Base-by-base conservation (phyloP, 2,888 invertebrate genomes). In the Linnaemya vulpina region DNA sequence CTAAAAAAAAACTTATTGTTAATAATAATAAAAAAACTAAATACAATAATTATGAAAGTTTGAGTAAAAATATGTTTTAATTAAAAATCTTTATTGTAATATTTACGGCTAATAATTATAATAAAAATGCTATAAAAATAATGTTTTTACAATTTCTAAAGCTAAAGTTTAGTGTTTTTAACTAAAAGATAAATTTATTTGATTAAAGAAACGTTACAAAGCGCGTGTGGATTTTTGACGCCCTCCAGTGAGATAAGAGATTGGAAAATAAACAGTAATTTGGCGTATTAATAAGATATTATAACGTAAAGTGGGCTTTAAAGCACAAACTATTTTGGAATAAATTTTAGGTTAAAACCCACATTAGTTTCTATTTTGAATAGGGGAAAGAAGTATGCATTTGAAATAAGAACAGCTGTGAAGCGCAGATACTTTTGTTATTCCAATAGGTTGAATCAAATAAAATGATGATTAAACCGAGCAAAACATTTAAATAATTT, bases 71-170 rank as follows among this genome's bases (percentile, higher is more conserved):
- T 17, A 65, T 11, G 46, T 71, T 71, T 58, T 25, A 43, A 60
- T 73, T 30, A 13, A 49, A 73, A 55, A 55, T 70, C 0, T 40
- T 55, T 40, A 55, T 55, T 25, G 55, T 38, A 9, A 1, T 43
- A 55, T 5, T 25, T 25, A 43, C 11, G 3, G 55, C 55, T 55
- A 55, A 58, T 46, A 46, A 71, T 40, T 63, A 63, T 46, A 81
- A 70, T 58, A 65, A 76, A 82, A 70, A 76, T 63, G 20, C 65
- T 73, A 73, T 65, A 80, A 77, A 77, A 63, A 65, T 55, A 58
- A 17, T 58, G 4, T 65, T 43, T 79, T 9, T 71, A 73, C 51
- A 65, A 20, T 67, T 38, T 38, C 35, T 13, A 35, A 55, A 22
- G 15, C 55, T 58, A 25, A 43, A 30, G 9, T 58, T 17, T 15